These are phyloP conservation scores for Andrena fulva DNA, from an alignment of 2,888 invertebrate species.

Conservation along the genomic window DNA sequence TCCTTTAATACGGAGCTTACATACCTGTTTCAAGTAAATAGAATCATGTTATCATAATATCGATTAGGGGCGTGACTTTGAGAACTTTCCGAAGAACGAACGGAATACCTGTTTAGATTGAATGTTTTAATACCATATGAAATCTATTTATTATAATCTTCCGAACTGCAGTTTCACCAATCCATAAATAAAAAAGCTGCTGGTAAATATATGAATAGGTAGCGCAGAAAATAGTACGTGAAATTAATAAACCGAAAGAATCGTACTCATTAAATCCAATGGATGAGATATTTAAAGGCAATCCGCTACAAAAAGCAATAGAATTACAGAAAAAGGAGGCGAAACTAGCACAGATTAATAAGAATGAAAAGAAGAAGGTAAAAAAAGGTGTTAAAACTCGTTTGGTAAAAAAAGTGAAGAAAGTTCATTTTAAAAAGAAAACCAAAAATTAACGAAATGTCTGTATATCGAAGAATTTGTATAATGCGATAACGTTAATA, in stretches of 20 bases:
- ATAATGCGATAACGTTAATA: slow-evolving; percentile 31
- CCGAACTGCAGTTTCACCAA: slow-evolving; percentile 88
- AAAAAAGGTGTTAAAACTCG: slow-evolving; percentile 58
- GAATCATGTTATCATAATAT: slow-evolving; percentile 4
- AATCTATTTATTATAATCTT: slow-evolving; percentile 35
- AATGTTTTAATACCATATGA: slow-evolving; percentile 86
- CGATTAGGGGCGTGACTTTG: slow-evolving; percentile 53
- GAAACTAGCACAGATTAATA: slow-evolving; percentile 1
- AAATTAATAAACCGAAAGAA: slow-evolving; percentile 90
- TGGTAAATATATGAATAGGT: slow-evolving; percentile 91
- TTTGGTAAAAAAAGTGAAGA: slow-evolving; percentile 34
- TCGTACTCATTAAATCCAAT: slow-evolving; percentile 91
- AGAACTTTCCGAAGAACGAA: background rate
- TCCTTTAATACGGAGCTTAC: slow-evolving; percentile 71
- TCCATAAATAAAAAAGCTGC: slow-evolving; percentile 89
- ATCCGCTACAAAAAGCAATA: slow-evolving; percentile 88
- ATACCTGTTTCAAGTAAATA: slow-evolving; percentile 68
- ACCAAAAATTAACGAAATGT: slow-evolving; percentile 77
- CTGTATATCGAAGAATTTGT: background rate
- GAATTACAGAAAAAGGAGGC: slow-evolving; percentile 81
- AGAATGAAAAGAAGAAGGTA: slow-evolving; percentile 25
- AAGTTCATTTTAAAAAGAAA: slow-evolving; percentile 59
- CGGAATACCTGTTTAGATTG: slow-evolving; percentile 82
- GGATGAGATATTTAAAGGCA: slow-evolving; percentile 90
- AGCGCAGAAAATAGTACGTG: slow-evolving; percentile 91